Evolutionary conservation across 1,140 invertebrate species (phyloP).

Genomic region (Drosophila mayri): DNA sequence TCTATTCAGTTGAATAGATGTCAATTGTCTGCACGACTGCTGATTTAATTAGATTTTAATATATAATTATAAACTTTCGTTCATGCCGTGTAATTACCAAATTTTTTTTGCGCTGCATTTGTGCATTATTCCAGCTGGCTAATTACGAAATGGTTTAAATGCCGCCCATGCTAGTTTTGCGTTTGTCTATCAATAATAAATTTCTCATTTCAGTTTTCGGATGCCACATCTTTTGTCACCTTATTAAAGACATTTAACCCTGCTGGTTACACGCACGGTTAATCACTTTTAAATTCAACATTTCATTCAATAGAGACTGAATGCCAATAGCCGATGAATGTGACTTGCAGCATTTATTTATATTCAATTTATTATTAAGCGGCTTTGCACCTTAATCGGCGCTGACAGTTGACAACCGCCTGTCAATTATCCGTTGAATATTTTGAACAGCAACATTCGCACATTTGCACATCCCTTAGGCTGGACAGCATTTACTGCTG

Average conservation of each 20-base stretch:
- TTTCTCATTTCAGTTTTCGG: slow-evolving; percentile 43
- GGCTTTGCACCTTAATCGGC: slow-evolving; percentile 71
- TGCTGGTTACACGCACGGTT: background rate
- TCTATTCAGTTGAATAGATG: slow-evolving; percentile 45
- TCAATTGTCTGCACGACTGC: slow-evolving; percentile 61
- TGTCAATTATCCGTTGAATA: slow-evolving; percentile 63
- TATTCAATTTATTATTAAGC: slow-evolving; percentile 76
- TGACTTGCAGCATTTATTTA: slow-evolving; percentile 59
- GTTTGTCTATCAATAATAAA: slow-evolving; percentile 72
- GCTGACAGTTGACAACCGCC: slow-evolving; percentile 74
- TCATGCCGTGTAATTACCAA: slow-evolving; percentile 43
- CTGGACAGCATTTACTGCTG: slow-evolving; percentile 27
- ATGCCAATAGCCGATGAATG: background rate
- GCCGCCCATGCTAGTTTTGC: slow-evolving; percentile 21
- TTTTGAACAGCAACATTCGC: slow-evolving; percentile 15
- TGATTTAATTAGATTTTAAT: slow-evolving; percentile 83
- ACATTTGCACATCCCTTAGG: slow-evolving; percentile 16
- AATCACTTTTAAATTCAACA: slow-evolving; percentile 9
- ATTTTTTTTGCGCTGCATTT: slow-evolving; percentile 10
- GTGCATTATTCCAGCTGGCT: slow-evolving; percentile 46
- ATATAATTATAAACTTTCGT: slow-evolving; percentile 62
- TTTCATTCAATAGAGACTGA: background rate
- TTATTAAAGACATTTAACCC: slow-evolving; percentile 44
- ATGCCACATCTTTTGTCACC: slow-evolving; percentile 37
- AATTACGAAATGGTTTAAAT: slow-evolving; percentile 65